Percentiles rank a stretch among this genome's conserved stretches.
Evolutionary conservation across 2,113 vertebrate species (phyloP).

Genomic region (Motacilla alba): DNA sequence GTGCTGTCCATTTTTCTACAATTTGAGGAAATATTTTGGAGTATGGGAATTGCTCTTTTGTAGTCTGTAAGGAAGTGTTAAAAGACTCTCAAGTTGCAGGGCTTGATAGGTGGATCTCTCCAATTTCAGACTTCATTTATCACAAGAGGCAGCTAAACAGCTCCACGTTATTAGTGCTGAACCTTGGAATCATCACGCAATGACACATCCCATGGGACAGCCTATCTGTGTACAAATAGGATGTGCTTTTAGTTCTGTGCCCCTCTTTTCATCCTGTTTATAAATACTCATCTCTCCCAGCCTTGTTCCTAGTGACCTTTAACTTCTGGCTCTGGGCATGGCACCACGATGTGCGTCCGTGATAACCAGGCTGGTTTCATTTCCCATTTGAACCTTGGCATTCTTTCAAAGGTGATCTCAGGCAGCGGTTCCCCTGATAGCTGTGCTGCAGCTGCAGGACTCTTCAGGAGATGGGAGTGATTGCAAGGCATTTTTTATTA

Average conservation of each 20-base stretch:
- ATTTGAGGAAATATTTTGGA: background rate
- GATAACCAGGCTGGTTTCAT: background rate
- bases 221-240: background rate
- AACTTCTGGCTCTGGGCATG: background rate
- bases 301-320: background rate
- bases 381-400: background rate
- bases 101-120: background rate
- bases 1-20: background rate
- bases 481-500: background rate
- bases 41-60: background rate
- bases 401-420: background rate
- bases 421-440: background rate
- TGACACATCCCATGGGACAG: background rate
- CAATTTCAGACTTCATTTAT: background rate
- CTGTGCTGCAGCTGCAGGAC: background rate
- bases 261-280: background rate
- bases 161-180: background rate
- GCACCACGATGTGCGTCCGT: fast-evolving
- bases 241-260: background rate
- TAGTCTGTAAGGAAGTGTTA: background rate
- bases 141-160: background rate
- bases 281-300: background rate
- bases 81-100: background rate
- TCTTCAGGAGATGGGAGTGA: background rate
- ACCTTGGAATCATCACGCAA: background rate